Evolutionary conservation across 2,888 invertebrate species (phyloP).

Genomic region (Epinotia ramella): DNA sequence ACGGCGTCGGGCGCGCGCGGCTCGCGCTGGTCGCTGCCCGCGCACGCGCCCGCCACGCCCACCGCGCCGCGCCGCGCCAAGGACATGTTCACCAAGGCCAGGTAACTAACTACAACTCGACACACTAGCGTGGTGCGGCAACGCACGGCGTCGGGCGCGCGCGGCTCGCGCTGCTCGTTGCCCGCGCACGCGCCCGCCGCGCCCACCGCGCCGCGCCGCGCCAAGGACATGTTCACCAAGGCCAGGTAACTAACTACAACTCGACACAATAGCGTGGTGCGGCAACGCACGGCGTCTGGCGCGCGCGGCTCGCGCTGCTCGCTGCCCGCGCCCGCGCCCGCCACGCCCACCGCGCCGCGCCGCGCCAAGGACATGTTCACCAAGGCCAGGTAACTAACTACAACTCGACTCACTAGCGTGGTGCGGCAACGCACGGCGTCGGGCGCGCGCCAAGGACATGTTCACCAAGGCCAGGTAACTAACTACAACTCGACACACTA

Average conservation of each 20-base stretch:
- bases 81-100: constrained; percentile 18
- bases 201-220: constrained; percentile 40
- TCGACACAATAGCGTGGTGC: constrained; percentile 48
- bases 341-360: constrained; percentile 33
- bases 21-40: constrained; percentile 68
- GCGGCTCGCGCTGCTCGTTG: constrained; percentile 67
- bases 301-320: constrained; percentile 67
- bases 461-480: constrained; percentile 14
- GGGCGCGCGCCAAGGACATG: constrained; percentile 58
- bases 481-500: neutral
- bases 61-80: constrained; percentile 43
- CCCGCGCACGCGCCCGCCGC: constrained; percentile 51
- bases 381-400: constrained; percentile 5
- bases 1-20: constrained; percentile 67
- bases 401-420: constrained; percentile 14
- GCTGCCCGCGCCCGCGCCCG: constrained; percentile 61
- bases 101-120: neutral
- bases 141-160: constrained; percentile 67
- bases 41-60: constrained; percentile 49
- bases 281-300: constrained; percentile 71
- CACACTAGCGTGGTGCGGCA: constrained; percentile 59
- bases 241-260: neutral
- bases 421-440: constrained; percentile 71
- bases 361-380: constrained; percentile 38
- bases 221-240: constrained; percentile 28